Evolutionary conservation across 92 coral and sea anemone species (phyloP).

Genomic region (Porites evermanni): DNA sequence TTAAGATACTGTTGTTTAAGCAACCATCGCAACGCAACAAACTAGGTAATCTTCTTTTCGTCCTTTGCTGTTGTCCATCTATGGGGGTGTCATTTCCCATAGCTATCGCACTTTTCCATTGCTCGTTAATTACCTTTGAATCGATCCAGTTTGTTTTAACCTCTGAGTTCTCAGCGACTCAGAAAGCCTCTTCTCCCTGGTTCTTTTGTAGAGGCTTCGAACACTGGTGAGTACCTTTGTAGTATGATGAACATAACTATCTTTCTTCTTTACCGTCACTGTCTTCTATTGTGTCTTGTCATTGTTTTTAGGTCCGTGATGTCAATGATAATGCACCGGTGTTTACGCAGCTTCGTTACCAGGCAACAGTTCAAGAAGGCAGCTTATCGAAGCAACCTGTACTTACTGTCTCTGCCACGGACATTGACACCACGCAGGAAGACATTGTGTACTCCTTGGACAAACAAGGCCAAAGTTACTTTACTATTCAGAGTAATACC

Average conservation of each 20-base stretch:
- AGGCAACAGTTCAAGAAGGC: conserved; percentile 69
- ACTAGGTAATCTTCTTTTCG: background rate
- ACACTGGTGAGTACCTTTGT: no score
- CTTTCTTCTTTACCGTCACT: background rate
- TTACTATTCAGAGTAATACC: conserved; percentile 71
- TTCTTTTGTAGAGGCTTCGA: no score
- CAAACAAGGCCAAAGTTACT: conserved; percentile 59
- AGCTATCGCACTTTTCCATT: no score
- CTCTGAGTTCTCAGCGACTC: no score
- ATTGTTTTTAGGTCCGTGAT: conserved; percentile 70
- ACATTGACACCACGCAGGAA: conserved; percentile 66
- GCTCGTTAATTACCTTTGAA: no score
- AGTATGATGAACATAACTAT: background rate
- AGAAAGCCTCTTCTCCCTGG: no score
- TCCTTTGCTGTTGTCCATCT: background rate
- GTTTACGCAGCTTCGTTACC: conserved; percentile 71
- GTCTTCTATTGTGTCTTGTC: background rate
- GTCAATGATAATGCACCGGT: conserved; percentile 87
- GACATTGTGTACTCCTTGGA: conserved; percentile 71
- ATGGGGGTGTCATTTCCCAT: no score
- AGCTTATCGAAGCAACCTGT: conserved; percentile 57
- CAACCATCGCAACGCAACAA: background rate
- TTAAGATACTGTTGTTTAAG: background rate
- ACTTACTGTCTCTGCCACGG: conserved; percentile 69
- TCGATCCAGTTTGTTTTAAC: no score